Evolutionary conservation across 1,140 invertebrate genomes (phyloP), one percentile per base, ranked within the genome.

Genomic region (Schlechtendalia chinensis): DNA sequence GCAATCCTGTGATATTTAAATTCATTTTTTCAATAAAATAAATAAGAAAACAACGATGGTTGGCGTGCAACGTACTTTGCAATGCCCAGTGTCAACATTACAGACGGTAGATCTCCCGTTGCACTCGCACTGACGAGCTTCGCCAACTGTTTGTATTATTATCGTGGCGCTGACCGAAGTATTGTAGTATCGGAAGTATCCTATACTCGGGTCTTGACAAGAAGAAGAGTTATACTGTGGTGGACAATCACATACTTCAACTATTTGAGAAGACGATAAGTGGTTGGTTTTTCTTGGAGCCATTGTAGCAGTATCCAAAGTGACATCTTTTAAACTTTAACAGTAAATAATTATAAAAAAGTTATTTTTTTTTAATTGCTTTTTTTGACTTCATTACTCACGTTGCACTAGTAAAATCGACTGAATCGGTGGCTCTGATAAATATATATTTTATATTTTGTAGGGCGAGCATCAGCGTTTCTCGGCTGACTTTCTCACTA

Each of bases 221-320:
- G 94, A 96, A 0, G 90, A 89, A 1, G 92, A 90, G 83, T 90
- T 90, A 86, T 95, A 96, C 59, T 91, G 89, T 10, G 86, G 84
- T 1, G 94, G 93, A 84, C 94, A 96, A n/a, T 90, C 87, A 85
- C 97, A 98, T 65, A 92, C 87, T 87, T 99, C 97, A 11, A 98
- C 91, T 59, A 82, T 47, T 53, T 69, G 53, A 77, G 83, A 12
- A 88, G 88, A 22, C 89, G 89, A 3, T 89, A 89, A 80, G 87
- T 89, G 72, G 87, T 90, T 29, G 89, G 86, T 0, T 90, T 87
- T 61, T 88, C 86, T 6, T 92, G 24, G 6, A 14, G 75, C 24
- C 75, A 79, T 63, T 50, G 45, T 89, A 3, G 95, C 96, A 16
- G 92, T 90, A 85, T 98, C 95, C 85, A 98, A 87, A 0, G 91